Evolutionary conservation across 2,797 vertebrate species (phyloP), one percentile per base, ranked within the genome.

Genomic region (Eulemur albifrons): DNA sequence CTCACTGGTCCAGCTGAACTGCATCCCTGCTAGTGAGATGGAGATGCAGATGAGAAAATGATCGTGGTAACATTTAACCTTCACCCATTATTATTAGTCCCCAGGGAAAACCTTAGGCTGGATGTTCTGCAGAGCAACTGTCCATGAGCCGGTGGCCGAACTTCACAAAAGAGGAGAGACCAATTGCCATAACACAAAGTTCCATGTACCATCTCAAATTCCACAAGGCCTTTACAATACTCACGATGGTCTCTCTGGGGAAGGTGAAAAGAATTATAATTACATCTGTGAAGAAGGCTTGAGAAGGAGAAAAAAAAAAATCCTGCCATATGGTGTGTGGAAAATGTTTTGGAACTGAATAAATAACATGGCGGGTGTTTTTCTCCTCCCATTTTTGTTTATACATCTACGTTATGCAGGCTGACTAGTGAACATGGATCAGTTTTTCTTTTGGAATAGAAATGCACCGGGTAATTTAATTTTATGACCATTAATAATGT

Each of bases 241-340:
- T 90, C 86, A 93, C 95, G 95, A 98, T 95, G 94, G 95, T 97
- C 81, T 97, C 97, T 95, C 97, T 59, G 81, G 94, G 97, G 94
- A 98, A 97, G 88, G 97, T 96, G 92, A 96, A 98, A 98, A 97
- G 80, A 98, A 94, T 97, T 98, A 91, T 92, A 98, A 98, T 97
- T 98, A 97, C 93, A 97, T 98, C 96, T 98, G 76, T 95, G 93
- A 97, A 97, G 98, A 89, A 96, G 25, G 23, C 92, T 97, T 85
- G 87, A 92, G 59, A 43, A 30, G 35, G 43, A 27, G 40, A 63
- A 59, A 93, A 97, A 96, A 96, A 91, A 96, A 81, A 70, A 43
- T n/a, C 70, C 95, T 97, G 30, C 97, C 98, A 96, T 96, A 97
- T 98, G 87, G 84, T 81, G 45, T 93, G 95, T 96, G 94, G 94